Conservation (phyloP, 92 coral and sea anemone genomes). For the Heliopora coerulea region DNA sequence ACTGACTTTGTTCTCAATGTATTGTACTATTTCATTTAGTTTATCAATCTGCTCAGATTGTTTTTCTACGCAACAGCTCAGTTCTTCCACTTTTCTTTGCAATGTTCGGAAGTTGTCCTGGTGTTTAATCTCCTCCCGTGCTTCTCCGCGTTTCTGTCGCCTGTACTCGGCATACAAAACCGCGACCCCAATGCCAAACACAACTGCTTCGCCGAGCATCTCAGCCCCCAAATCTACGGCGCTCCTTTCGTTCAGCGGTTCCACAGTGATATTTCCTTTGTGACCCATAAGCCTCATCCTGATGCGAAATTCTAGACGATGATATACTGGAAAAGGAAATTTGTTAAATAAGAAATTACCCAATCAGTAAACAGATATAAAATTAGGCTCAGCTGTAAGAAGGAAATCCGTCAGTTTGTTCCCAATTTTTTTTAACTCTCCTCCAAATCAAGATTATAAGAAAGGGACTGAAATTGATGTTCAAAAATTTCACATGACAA, state of each 20-base stretch:
- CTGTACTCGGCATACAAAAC: slow-evolving; percentile 72
- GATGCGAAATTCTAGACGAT: too few relatives aligned
- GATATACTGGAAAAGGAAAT: too few relatives aligned
- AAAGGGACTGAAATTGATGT: too few relatives aligned
- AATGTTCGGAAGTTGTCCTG: slow-evolving; percentile 56
- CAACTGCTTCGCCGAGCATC: slow-evolving; percentile 42
- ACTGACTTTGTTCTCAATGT: slow-evolving; percentile 15
- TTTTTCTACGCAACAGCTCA: slow-evolving; percentile 62
- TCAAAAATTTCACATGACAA: too few relatives aligned
- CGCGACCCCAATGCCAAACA: slow-evolving; percentile 72
- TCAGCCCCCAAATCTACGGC: slow-evolving; percentile 34
- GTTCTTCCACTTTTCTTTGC: slow-evolving; percentile 58
- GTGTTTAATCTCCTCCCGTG: slow-evolving; percentile 67
- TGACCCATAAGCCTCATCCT: too few relatives aligned
- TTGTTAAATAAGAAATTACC: too few relatives aligned
- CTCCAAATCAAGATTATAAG: too few relatives aligned
- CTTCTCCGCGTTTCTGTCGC: slow-evolving; percentile 75
- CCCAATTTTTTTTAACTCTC: too few relatives aligned
- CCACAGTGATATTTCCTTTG: slow-evolving; percentile 29
- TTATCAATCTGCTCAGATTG: slow-evolving; percentile 77
- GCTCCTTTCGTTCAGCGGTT: slow-evolving; percentile 21
- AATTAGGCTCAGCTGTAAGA: too few relatives aligned
- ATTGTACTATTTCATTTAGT: slow-evolving; percentile 34
- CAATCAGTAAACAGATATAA: too few relatives aligned
- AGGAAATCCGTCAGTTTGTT: too few relatives aligned